phyloP scores from a whole-genome alignment of 2,797 vertebrate species.

The Falco berigora region DNA sequence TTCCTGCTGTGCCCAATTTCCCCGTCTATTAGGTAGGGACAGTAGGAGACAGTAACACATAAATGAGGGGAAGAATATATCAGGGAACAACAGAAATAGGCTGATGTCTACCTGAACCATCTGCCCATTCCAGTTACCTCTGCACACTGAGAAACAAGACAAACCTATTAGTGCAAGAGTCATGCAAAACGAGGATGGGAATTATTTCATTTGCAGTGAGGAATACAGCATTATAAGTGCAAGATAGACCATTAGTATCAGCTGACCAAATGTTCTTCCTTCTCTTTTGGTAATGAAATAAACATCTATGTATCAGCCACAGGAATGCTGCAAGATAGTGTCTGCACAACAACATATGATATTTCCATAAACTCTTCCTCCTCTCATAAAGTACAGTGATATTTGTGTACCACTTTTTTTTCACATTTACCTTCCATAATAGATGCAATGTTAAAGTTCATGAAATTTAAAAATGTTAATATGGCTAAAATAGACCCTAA shows the following conservation, averaged over 20 bases:
- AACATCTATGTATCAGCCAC: neutral
- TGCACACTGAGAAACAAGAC: neutral
- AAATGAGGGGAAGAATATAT: neutral
- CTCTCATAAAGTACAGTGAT: neutral
- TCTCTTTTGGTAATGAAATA: neutral
- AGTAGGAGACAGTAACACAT: neutral
- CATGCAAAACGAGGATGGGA: neutral
- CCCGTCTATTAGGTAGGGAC: neutral
- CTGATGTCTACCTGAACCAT: neutral
- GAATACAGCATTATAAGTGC: neutral
- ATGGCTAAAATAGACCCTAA: neutral
- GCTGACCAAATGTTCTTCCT: neutral
- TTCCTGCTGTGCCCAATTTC: neutral
- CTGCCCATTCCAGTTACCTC: neutral
- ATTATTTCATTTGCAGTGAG: neutral
- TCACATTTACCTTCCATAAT: neutral
- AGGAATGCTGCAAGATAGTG: neutral
- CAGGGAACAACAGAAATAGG: neutral
- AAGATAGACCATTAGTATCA: neutral
- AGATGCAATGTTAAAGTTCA: neutral
- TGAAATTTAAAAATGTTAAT: neutral
- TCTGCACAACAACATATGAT: neutral
- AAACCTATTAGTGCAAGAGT: neutral
- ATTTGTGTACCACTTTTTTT: neutral
- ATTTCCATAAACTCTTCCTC: neutral